Percentiles rank a stretch among this genome's conserved stretches.
phyloP scores from a whole-genome alignment of 2,888 invertebrate genomes.

The Cerastis leucographa region DNA sequence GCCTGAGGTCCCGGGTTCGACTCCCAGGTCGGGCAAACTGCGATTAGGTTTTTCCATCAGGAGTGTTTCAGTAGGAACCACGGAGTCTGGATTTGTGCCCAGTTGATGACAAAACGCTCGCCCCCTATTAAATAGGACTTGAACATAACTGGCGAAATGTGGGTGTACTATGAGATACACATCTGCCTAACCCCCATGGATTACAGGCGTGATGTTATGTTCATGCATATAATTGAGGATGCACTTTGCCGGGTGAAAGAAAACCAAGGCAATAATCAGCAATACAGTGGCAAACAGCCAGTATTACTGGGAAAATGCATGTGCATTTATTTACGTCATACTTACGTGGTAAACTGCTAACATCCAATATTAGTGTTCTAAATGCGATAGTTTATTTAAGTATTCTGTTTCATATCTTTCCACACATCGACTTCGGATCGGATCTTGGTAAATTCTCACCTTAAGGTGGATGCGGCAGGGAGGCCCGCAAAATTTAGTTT shows the following conservation, averaged over 20 bases:
- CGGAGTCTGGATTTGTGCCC: not conserved
- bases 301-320: conserved; percentile 35
- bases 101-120: not conserved
- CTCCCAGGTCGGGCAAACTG: not conserved
- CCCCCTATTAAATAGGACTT: not conserved
- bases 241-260: conserved; percentile 14
- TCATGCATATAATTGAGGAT: conserved; percentile 7
- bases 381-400: conserved; percentile 5
- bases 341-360: too few relatives aligned
- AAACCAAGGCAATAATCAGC: conserved; percentile 9
- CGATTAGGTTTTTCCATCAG: not conserved
- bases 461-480: too few relatives aligned
- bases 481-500: too few relatives aligned
- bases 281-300: conserved; percentile 45
- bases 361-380: conserved; percentile 10
- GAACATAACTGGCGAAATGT: not conserved
- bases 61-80: not conserved
- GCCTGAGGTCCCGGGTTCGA: not conserved
- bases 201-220: not conserved
- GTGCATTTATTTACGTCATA: conserved; percentile 36
- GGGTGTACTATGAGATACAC: not conserved
- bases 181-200: not conserved
- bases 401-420: not conserved
- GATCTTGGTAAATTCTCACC: too few relatives aligned
- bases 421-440: not conserved